Conservation (phyloP, 2,797 vertebrate genomes). For the Thunnus albacares region DNA sequence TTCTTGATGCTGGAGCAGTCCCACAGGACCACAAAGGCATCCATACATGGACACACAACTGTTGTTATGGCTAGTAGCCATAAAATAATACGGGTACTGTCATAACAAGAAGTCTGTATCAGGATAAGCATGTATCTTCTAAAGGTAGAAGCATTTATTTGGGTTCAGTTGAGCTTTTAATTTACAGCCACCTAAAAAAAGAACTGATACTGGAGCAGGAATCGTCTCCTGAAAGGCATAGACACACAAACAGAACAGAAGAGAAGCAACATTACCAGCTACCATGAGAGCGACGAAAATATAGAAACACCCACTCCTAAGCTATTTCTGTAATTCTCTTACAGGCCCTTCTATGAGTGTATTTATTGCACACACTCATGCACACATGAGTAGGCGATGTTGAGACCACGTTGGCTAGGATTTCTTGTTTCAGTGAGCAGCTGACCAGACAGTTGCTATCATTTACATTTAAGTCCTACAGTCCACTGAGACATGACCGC, state of each 20-base stretch:
- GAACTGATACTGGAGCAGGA: conserved; percentile 24
- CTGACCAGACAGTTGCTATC: conserved; percentile 74
- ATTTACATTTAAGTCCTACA: conserved; percentile 66
- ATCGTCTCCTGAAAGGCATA: conserved; percentile 38
- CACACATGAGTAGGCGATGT: conserved; percentile 61
- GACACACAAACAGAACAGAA: conserved; percentile 34
- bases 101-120: conserved; percentile 24
- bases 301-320: conserved; percentile 67
- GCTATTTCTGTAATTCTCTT: conserved; percentile 70
- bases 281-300: conserved; percentile 50
- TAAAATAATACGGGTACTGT: conserved; percentile 13
- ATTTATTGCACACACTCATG: conserved; percentile 56
- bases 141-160: conserved; percentile 15
- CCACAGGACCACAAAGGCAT: conserved; percentile 9
- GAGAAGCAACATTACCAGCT: conserved; percentile 43
- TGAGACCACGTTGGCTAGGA: conserved; percentile 50
- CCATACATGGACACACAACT: conserved; percentile 32
- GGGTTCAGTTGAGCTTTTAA: conserved; percentile 24
- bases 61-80: conserved; percentile 1
- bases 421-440: conserved; percentile 60
- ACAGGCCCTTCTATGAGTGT: conserved; percentile 55
- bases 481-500: conserved; percentile 54
- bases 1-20: conserved; percentile 22
- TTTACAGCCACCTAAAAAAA: conserved; percentile 36
- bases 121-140: conserved; percentile 20